These are phyloP conservation scores for Chrysina gloriosa DNA, from an alignment of 2,888 invertebrate genomes.

Conservation along the genomic window DNA sequence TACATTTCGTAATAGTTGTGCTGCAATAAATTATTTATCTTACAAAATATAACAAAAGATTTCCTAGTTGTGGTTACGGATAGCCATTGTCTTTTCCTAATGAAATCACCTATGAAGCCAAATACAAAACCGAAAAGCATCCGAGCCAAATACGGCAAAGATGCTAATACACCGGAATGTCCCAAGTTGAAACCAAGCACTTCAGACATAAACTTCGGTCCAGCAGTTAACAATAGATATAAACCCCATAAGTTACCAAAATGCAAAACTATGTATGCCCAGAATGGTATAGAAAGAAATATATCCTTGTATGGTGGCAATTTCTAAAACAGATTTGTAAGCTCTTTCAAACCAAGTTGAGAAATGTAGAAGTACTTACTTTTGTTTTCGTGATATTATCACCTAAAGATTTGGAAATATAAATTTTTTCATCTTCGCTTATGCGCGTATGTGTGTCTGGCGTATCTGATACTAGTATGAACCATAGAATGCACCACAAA, in stretches of 20 bases:
- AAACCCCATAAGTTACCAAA: slow-evolving; percentile 83
- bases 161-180: slow-evolving; percentile 77
- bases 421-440: slow-evolving; percentile 64
- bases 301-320: slow-evolving; percentile 75
- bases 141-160: slow-evolving; percentile 78
- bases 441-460: slow-evolving; percentile 70
- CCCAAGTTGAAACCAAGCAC: slow-evolving; percentile 78
- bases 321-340: slow-evolving; percentile 63
- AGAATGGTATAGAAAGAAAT: slow-evolving; percentile 75
- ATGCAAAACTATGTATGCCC: slow-evolving; percentile 74
- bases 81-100: slow-evolving; percentile 66
- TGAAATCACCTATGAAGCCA: slow-evolving; percentile 76
- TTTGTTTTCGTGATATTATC: slow-evolving; percentile 66
- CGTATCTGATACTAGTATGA: slow-evolving; percentile 66
- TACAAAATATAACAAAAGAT: slow-evolving; percentile 75
- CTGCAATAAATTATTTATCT: slow-evolving; percentile 52
- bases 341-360: no score
- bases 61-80: slow-evolving; percentile 72
- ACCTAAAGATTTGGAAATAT: slow-evolving; percentile 71
- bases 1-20: neutral
- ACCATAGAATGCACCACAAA: slow-evolving; percentile 65
- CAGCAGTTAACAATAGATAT: slow-evolving; percentile 80
- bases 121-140: slow-evolving; percentile 77
- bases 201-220: slow-evolving; percentile 80
- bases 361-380: neutral